A percentile compares a stretch with the other conserved stretches of the same genome.
These are phyloP conservation scores for Megaceryle maxima DNA, from an alignment of 2,113 vertebrate genomes.

Conservation along the genomic window DNA sequence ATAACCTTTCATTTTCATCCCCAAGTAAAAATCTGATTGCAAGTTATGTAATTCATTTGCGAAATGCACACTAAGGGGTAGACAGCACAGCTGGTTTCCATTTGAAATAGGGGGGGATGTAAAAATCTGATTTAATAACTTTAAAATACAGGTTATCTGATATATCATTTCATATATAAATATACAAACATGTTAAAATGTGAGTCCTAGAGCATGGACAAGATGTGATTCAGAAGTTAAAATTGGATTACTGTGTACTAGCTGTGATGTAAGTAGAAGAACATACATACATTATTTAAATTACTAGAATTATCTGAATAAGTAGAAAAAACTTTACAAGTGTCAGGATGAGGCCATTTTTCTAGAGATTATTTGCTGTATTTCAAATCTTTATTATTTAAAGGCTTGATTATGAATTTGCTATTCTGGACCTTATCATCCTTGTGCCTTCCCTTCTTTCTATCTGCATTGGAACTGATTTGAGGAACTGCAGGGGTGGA, in stretches of 20 bases:
- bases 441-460: neutral
- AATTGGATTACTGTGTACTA: neutral
- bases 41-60: neutral
- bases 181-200: neutral
- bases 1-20: neutral
- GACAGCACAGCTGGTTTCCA: neutral
- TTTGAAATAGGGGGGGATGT: neutral
- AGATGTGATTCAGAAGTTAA: neutral
- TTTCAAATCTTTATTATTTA: neutral
- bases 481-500: neutral
- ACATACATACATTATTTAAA: neutral
- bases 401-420: neutral
- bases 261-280: neutral
- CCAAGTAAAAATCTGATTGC: neutral
- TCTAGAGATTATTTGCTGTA: neutral
- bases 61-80: neutral
- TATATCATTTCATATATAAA: neutral
- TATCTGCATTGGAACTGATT: neutral
- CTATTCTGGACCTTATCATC: neutral
- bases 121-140: neutral
- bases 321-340: neutral
- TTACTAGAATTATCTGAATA: neutral
- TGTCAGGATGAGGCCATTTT: neutral
- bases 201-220: neutral
- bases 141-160: neutral